These are phyloP conservation scores for Chloroceryle inda DNA, from an alignment of 2,797 vertebrate genomes.

Conservation along the genomic window DNA sequence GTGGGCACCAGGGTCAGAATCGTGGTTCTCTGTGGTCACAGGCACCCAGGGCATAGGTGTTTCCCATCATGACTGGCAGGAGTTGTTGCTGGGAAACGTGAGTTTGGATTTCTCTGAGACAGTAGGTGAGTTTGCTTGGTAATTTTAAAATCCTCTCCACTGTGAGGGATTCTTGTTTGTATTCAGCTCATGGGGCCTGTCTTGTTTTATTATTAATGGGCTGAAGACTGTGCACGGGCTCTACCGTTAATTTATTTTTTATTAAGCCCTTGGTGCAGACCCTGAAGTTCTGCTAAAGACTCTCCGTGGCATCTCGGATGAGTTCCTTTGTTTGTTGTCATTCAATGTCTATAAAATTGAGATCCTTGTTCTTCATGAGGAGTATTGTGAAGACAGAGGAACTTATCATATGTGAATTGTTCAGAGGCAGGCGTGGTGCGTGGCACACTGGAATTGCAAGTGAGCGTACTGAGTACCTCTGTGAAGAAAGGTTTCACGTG, in stretches of 20 bases:
- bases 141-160: background rate
- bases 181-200: background rate
- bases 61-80: background rate
- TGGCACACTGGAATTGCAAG: background rate
- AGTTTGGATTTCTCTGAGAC: background rate
- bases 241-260: background rate
- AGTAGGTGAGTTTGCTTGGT: background rate
- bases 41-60: background rate
- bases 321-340: background rate
- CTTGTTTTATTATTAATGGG: background rate
- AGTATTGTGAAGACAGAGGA: background rate
- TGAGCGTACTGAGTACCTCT: background rate
- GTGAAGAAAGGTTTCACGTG: background rate
- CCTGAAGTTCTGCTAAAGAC: background rate
- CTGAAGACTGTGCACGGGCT: background rate
- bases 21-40: background rate
- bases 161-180: background rate
- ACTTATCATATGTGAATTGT: background rate
- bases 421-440: background rate
- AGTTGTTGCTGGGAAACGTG: background rate
- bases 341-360: background rate
- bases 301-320: background rate
- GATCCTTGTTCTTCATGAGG: background rate
- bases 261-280: background rate
- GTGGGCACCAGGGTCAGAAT: background rate